Conservation (phyloP, 1,140 invertebrate genomes). For the Hesperophylax magnus region DNA sequence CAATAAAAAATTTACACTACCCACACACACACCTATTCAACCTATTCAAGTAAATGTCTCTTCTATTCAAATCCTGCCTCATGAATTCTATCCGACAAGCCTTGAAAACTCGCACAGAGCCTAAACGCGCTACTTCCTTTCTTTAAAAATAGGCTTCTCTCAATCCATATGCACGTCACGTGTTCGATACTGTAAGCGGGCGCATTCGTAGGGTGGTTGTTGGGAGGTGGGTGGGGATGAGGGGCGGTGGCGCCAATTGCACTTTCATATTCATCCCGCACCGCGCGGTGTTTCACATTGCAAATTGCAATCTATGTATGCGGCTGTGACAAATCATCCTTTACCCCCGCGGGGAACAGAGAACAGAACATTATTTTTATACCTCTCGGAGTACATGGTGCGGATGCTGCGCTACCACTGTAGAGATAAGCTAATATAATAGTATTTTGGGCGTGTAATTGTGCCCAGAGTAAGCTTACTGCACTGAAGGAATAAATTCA, state of each 20-base stretch:
- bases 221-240: too few species aligned
- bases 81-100: not conserved
- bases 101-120: not conserved
- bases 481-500: too few species aligned
- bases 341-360: constrained; percentile 25
- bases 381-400: too few species aligned
- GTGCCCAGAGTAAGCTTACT: too few species aligned
- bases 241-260: constrained; percentile 6
- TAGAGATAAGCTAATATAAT: too few species aligned
- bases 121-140: not conserved
- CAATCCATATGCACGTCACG: constrained; percentile 28
- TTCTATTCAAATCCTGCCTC: not conserved
- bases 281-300: constrained; percentile 35
- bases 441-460: too few species aligned
- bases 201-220: not conserved
- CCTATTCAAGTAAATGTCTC: too few species aligned
- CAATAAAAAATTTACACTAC: too few species aligned
- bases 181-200: constrained; percentile 39
- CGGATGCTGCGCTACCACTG: too few species aligned
- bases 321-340: constrained; percentile 51
- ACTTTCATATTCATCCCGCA: constrained; percentile 39
- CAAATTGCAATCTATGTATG: constrained; percentile 53
- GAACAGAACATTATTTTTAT: not conserved
- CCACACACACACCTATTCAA: too few species aligned
- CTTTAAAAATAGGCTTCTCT: constrained; percentile 30